phyloP scores from a whole-genome alignment of 2,113 vertebrate genomes.

The Bucco capensis region DNA sequence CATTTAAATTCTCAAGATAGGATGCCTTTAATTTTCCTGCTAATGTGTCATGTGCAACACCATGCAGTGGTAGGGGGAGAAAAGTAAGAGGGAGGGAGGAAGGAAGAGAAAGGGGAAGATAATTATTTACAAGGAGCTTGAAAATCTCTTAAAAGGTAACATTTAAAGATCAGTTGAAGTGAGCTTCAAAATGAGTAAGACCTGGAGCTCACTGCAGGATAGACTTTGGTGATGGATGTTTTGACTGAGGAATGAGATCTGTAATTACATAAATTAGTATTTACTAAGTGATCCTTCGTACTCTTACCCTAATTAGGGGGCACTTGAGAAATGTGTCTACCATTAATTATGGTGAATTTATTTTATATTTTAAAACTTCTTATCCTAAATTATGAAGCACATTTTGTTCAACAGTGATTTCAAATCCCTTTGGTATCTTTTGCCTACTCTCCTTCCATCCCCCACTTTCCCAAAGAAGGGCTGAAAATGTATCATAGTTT shows the following conservation, averaged over 20 bases:
- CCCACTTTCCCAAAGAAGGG: background rate
- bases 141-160: background rate
- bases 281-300: background rate
- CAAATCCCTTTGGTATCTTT: background rate
- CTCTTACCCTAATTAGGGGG: background rate
- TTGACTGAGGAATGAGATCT: background rate
- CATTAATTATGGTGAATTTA: background rate
- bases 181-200: background rate
- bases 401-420: background rate
- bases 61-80: background rate
- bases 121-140: background rate
- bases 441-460: background rate
- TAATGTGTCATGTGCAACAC: background rate
- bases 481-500: background rate
- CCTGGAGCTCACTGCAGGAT: background rate
- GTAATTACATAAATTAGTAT: background rate
- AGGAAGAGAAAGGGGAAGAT: background rate
- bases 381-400: background rate
- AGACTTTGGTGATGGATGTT: background rate
- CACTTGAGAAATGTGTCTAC: background rate
- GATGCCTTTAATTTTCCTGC: background rate
- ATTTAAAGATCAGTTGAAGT: background rate
- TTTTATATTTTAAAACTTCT: background rate
- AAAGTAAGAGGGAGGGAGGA: background rate
- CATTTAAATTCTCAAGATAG: slow-evolving; percentile 5